These are phyloP conservation scores for Anguilla rostrata DNA, from an alignment of 2,113 vertebrate species.

Conservation along the genomic window DNA sequence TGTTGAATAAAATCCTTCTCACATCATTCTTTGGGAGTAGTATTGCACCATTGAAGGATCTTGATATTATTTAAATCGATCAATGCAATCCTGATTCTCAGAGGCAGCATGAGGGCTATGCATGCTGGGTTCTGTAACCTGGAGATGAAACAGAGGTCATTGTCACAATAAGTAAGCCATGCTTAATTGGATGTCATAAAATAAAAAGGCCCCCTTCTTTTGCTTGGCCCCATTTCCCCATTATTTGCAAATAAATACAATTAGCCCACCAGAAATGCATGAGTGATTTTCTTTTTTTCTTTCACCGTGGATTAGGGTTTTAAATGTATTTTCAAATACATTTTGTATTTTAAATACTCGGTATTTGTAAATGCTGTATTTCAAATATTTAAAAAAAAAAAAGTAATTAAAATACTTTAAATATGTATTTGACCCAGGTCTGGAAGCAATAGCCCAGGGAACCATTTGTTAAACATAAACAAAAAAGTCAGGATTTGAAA, in stretches of 20 bases:
- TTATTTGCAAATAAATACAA: neutral
- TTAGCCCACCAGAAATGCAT: no score
- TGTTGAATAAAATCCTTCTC: neutral
- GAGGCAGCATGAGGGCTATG: neutral
- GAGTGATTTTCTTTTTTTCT: no score
- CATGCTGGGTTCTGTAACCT: neutral
- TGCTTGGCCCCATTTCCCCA: neutral
- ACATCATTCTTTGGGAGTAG: neutral
- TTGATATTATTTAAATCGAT: neutral
- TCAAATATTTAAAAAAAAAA: no score
- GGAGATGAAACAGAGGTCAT: neutral
- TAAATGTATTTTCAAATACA: no score
- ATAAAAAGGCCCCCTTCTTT: neutral
- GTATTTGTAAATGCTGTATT: no score
- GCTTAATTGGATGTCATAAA: neutral
- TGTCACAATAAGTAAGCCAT: neutral
- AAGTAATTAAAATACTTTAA: no score
- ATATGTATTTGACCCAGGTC: no score
- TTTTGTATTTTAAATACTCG: neutral
- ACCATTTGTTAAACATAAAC: neutral
- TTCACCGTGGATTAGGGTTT: no score
- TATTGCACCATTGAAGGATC: neutral
- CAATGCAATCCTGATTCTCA: neutral
- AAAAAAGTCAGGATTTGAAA: neutral
- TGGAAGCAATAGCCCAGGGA: no score